Percentiles rank a stretch among this genome's conserved stretches.
Conservation (phyloP, 1,140 invertebrate genomes). For the Sminthurides bifidus region DNA sequence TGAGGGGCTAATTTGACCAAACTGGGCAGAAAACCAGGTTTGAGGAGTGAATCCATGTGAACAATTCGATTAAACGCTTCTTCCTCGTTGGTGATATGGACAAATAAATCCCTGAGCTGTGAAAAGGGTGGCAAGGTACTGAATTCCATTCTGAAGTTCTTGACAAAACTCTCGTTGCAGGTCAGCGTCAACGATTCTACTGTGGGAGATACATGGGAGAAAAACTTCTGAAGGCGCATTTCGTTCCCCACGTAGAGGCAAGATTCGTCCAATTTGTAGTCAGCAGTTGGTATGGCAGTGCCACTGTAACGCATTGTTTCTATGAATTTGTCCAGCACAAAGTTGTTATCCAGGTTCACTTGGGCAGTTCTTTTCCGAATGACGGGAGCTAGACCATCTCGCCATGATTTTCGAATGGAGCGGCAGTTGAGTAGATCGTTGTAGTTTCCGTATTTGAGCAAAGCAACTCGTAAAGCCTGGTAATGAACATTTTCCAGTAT, state of each 20-base stretch:
- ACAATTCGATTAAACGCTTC: background rate
- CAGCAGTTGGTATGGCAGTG: background rate
- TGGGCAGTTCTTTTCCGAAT: background rate
- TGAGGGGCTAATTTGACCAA: background rate
- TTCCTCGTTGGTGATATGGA: background rate
- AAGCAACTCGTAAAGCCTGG: too few relatives aligned
- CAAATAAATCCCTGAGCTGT: background rate
- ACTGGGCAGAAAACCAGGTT: background rate
- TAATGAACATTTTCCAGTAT: too few relatives aligned
- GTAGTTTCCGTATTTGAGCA: too few relatives aligned
- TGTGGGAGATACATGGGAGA: background rate
- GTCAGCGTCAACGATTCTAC: background rate
- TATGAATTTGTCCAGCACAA: background rate
- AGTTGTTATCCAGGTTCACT: background rate
- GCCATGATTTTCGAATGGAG: too few relatives aligned
- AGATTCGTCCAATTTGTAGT: constrained; percentile 3
- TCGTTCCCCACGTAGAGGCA: background rate
- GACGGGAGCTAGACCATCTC: background rate
- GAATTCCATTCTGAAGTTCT: background rate
- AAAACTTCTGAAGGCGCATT: background rate
- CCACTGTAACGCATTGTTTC: background rate
- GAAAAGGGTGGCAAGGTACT: background rate
- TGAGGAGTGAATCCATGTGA: background rate
- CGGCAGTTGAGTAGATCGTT: too few relatives aligned
- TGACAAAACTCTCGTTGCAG: background rate